Conservation (phyloP, 1,140 invertebrate species). For the Agrypnia vestita region DNA sequence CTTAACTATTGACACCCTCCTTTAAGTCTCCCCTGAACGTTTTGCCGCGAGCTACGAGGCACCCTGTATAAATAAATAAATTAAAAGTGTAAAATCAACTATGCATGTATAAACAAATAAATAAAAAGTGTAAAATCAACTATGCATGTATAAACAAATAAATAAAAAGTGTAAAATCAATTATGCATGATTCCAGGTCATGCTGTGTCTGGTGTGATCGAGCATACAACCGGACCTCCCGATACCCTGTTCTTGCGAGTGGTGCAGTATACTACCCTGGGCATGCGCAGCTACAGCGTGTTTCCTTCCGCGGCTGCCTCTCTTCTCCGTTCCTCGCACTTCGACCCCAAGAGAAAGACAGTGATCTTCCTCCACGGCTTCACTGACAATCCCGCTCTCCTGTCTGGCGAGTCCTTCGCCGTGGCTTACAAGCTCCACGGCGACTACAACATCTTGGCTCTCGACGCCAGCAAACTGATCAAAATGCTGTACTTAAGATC, state of each 20-base stretch:
- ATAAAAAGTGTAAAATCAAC: no score
- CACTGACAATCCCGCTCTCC: constrained; percentile 66
- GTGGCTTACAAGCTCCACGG: constrained; percentile 63
- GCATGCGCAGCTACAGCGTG: constrained; percentile 35
- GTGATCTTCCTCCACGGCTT: constrained; percentile 66
- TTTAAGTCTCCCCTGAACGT: no score
- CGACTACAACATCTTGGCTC: constrained; percentile 57
- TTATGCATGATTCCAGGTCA: constrained; percentile 30
- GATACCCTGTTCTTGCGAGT: constrained; percentile 36
- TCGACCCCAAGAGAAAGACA: constrained; percentile 40
- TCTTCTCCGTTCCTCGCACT: constrained; percentile 44
- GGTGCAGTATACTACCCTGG: constrained; percentile 46
- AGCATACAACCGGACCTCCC: background rate
- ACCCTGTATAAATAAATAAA: no score
- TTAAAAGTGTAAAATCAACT: no score
- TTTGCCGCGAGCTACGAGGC: no score
- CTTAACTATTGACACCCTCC: no score
- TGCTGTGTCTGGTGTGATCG: background rate
- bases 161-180: no score
- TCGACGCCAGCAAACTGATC: constrained; percentile 52
- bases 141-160: no score
- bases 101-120: no score
- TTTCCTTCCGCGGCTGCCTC: constrained; percentile 42
- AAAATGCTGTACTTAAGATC: constrained; percentile 42
- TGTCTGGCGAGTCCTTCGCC: constrained; percentile 64